Evolutionary conservation across 2,113 vertebrate genomes (phyloP).

Genomic region (Ptychochromis oligacanthus): DNA sequence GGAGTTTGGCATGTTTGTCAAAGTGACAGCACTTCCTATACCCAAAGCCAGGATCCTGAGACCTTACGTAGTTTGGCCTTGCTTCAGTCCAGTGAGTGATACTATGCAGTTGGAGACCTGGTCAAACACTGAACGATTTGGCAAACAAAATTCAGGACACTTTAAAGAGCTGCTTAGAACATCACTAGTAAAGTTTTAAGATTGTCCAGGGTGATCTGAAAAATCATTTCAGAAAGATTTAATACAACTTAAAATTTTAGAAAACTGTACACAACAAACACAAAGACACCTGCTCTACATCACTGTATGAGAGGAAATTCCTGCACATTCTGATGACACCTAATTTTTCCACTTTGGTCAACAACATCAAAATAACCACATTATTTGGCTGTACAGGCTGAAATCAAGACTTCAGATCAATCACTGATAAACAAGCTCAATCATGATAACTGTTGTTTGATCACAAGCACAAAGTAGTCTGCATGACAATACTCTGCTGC

Average conservation of each 20-base stretch:
- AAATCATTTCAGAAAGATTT: not conserved
- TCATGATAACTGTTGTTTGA: not conserved
- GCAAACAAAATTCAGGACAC: not conserved
- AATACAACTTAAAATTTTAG: not conserved
- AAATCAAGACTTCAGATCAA: constrained; percentile 1
- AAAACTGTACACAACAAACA: not conserved
- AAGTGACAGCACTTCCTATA: not conserved
- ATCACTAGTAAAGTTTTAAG: not conserved
- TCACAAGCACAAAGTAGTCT: not conserved
- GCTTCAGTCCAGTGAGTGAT: not conserved
- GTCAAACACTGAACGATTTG: not conserved
- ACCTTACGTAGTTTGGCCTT: not conserved
- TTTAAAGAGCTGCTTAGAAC: not conserved
- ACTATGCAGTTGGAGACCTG: not conserved
- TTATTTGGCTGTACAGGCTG: not conserved
- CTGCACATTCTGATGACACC: not conserved
- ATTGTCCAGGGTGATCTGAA: not conserved
- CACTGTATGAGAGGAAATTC: not conserved
- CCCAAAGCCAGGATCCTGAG: not conserved
- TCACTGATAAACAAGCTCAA: not conserved
- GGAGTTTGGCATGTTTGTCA: not conserved
- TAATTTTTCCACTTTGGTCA: not conserved
- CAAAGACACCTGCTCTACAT: not conserved
- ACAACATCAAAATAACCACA: not conserved
- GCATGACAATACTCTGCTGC: not conserved